A percentile compares a stretch with the other conserved stretches of the same genome.
phyloP scores from a whole-genome alignment of 1,140 invertebrate species.

The Wiebesia pumilae region DNA sequence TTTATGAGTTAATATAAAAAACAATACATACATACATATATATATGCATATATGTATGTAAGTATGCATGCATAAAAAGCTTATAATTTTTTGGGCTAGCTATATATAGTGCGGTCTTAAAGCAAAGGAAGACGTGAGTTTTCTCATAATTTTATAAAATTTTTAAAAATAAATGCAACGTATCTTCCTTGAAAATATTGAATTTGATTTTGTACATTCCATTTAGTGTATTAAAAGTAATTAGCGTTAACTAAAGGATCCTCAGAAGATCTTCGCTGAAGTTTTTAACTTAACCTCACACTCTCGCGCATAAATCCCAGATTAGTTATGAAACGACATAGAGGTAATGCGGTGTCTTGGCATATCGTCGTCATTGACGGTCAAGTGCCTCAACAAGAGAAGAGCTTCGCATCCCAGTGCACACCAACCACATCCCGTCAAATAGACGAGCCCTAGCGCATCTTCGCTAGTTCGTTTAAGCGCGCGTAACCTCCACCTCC shows the following conservation, averaged over 20 bases:
- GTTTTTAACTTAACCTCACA: background rate
- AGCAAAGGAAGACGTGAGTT: too few species aligned
- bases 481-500: background rate
- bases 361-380: background rate
- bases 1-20: too few species aligned
- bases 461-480: background rate
- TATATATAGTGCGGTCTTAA: too few species aligned
- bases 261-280: background rate
- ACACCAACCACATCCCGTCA: background rate
- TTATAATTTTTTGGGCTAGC: too few species aligned
- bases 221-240: background rate
- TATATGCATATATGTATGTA: background rate
- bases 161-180: too few species aligned
- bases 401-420: background rate
- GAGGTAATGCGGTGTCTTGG: background rate
- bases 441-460: background rate
- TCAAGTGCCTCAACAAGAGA: background rate
- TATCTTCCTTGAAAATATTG: too few species aligned
- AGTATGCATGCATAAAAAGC: too few species aligned
- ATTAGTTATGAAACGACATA: background rate
- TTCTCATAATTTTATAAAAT: too few species aligned
- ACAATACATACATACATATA: too few species aligned
- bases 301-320: background rate
- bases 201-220: background rate
- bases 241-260: background rate